Evolutionary conservation across 2,797 vertebrate species (phyloP), one percentile per base, ranked within the genome.

Genomic region (Petrocephalus schoutedeni): DNA sequence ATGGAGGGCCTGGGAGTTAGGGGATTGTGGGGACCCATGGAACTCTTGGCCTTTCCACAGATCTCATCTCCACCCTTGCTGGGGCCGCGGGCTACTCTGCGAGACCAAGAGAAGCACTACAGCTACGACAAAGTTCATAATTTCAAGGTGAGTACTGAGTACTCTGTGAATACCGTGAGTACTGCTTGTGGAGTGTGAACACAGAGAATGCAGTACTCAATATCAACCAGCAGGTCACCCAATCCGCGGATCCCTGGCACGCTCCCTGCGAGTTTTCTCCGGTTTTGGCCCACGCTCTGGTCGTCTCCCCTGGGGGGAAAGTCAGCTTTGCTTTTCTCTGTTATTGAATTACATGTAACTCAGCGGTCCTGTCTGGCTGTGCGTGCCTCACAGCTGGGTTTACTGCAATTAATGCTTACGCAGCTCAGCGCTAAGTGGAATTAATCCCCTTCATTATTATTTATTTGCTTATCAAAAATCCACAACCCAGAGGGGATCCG

Each of bases 101-200:
- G 97, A 86, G 97, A 98, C 87, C 96, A 96, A 56, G 74, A 87
- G 94, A 98, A 97, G 95, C 97, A 97, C 89, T 98, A 96, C 96
- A 97, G 96, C 93, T 99, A 99, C 58, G 97, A 99, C 93, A 99
- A 99, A 96, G 96, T 97, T 90, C 98, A 99, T 95, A 99, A 98
- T 95, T 99, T 99, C 90, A 99, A 99, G 98, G 98, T 99, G 94
- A 97, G 96, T 54, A 32, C 53, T 85, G 83, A 54, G 49, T 85
- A 53, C 49, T 85, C n/a, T 4, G 16, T 85, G 14, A 57, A 32
- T 58, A 9, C 74, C 4, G 74, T 19, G 74, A 4, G 9, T 9
- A 21, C 61, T 67, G 21, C 9, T 14, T 67, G 36, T 21, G 3
- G 3, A 59, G 28, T 71, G 14, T 16, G 9, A 53, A 12, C 8